These are phyloP conservation scores for Triplophysa rosa DNA, from an alignment of 2,113 vertebrate species.

Conservation along the genomic window DNA sequence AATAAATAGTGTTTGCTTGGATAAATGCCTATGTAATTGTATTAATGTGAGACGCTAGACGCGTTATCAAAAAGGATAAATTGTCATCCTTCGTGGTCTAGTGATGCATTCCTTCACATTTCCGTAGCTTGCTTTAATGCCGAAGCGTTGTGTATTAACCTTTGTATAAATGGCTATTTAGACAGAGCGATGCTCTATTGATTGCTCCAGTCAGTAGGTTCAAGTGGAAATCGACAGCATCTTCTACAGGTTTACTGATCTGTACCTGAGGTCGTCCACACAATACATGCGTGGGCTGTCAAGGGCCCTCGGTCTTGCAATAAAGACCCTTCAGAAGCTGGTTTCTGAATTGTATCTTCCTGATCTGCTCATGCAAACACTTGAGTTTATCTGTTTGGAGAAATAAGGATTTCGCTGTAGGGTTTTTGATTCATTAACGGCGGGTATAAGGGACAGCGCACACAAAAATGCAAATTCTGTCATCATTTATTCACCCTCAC, in stretches of 20 bases:
- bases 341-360: constrained; percentile 49
- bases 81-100: not conserved
- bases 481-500: too few species aligned
- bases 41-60: not conserved
- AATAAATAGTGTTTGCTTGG: not conserved
- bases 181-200: constrained; percentile 64
- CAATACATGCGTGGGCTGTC: constrained; percentile 74
- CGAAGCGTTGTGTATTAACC: not conserved
- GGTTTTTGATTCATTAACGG: too few species aligned
- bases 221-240: constrained; percentile 66
- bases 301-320: constrained; percentile 70
- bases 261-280: constrained; percentile 77
- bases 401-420: too few species aligned
- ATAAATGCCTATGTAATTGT: not conserved
- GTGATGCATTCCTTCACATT: not conserved
- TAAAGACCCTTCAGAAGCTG: constrained; percentile 72
- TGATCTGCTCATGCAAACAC: constrained; percentile 1
- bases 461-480: too few species aligned
- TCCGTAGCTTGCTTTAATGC: not conserved
- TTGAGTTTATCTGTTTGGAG: not conserved
- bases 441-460: too few species aligned
- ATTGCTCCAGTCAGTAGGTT: constrained; percentile 66
- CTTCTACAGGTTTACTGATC: constrained; percentile 61
- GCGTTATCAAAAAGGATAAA: constrained; percentile 5
- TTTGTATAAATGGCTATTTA: constrained; percentile 44